phyloP scores from a whole-genome alignment of 1,140 invertebrate genomes.

The Adelges cooleyi region DNA sequence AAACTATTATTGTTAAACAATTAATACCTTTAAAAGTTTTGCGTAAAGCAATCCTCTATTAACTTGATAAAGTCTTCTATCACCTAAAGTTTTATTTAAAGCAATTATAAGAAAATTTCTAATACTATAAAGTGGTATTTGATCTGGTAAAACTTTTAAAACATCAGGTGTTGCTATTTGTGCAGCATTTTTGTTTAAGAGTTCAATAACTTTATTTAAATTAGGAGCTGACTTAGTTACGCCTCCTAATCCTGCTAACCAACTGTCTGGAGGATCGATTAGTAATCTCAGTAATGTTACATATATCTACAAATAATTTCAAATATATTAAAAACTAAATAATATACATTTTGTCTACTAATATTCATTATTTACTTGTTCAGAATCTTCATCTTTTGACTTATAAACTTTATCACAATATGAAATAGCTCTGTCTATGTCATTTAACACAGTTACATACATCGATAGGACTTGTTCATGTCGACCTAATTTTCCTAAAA shows the following conservation, averaged over 20 bases:
- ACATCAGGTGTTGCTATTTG: slow-evolving; percentile 65
- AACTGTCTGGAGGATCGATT: slow-evolving; percentile 45
- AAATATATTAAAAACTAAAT: background rate
- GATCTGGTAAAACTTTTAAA: slow-evolving; percentile 60
- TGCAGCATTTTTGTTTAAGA: slow-evolving; percentile 69
- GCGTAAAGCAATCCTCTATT: slow-evolving; percentile 70
- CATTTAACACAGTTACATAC: slow-evolving; percentile 70
- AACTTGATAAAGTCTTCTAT: slow-evolving; percentile 59
- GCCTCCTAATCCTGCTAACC: slow-evolving; percentile 39
- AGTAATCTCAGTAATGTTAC: slow-evolving; percentile 46
- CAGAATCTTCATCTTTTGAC: slow-evolving; percentile 40
- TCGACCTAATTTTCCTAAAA: slow-evolving; percentile 73
- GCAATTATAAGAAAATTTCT: slow-evolving; percentile 66
- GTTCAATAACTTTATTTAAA: slow-evolving; percentile 58
- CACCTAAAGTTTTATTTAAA: slow-evolving; percentile 57
- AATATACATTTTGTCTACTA: background rate
- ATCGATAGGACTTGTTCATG: slow-evolving; percentile 85
- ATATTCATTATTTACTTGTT: slow-evolving; percentile 37
- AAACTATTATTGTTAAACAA: slow-evolving; percentile 9
- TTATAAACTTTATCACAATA: slow-evolving; percentile 69
- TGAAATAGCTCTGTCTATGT: slow-evolving; percentile 65
- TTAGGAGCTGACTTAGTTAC: slow-evolving; percentile 51
- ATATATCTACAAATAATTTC: slow-evolving; percentile 42
- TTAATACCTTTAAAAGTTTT: slow-evolving; percentile 57
- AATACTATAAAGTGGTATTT: slow-evolving; percentile 57